A percentile compares a stretch with the other conserved stretches of the same genome.
Evolutionary conservation across 2,888 invertebrate species (phyloP).

Genomic region (Brachypalpus laphriformis): DNA sequence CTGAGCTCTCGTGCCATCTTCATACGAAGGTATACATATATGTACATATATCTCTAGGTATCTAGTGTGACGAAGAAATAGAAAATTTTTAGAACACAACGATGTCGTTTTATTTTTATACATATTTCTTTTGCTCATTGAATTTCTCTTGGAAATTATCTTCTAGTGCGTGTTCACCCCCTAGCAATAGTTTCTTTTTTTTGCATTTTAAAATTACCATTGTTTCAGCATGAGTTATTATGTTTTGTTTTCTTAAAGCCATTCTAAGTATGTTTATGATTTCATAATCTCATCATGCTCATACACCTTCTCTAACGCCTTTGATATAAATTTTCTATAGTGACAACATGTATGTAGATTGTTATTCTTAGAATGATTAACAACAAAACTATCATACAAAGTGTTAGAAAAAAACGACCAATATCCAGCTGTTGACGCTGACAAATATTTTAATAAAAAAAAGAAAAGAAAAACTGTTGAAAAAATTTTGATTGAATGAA

Average conservation of each 20-base stretch:
- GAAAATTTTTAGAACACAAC: conserved; percentile 22
- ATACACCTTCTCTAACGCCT: conserved; percentile 5
- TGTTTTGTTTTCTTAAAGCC: conserved; percentile 39
- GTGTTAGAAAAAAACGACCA: conserved; percentile 5
- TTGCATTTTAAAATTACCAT: conserved; percentile 37
- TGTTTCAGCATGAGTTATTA: conserved; percentile 42
- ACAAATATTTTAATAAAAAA: not conserved
- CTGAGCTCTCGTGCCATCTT: conserved; percentile 24
- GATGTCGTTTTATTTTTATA: conserved; percentile 37
- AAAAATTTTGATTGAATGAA: conserved; percentile 45
- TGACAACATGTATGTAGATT: conserved; percentile 20
- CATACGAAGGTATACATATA: not conserved
- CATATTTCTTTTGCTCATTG: conserved; percentile 26
- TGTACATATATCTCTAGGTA: not conserved
- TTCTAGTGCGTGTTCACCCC: conserved; percentile 31
- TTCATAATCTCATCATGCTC: conserved; percentile 25
- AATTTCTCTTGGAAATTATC: conserved; percentile 53
- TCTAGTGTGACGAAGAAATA: conserved; percentile 22
- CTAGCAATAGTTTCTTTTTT: conserved; percentile 34
- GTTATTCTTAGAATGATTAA: conserved; percentile 30
- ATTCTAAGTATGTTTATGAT: conserved; percentile 20
- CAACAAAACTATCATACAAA: not conserved
- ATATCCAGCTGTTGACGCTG: not conserved
- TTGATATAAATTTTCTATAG: conserved; percentile 4
- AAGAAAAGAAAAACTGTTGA: not conserved